These are phyloP conservation scores for Piaya cayana DNA, from an alignment of 2,113 vertebrate genomes.

Conservation along the genomic window DNA sequence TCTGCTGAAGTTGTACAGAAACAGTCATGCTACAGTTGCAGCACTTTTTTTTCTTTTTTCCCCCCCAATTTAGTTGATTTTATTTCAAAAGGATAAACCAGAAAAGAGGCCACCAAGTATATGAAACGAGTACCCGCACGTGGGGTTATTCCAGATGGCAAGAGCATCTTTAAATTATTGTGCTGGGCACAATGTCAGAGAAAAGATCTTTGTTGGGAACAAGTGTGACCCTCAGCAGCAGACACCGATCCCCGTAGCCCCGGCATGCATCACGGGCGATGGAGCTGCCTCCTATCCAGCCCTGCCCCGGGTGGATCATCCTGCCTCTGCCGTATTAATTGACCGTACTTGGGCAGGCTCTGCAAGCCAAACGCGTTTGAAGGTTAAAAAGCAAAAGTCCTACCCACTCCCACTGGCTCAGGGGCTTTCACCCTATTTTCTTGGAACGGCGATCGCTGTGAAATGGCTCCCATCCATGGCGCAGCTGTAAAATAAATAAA, in stretches of 20 bases:
- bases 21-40: rapidly evolving
- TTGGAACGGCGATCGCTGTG: not conserved
- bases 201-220: not conserved
- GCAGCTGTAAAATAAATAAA: not conserved
- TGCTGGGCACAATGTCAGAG: not conserved
- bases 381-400: constrained; percentile 39
- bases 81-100: not conserved
- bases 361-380: rapidly evolving
- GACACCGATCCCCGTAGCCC: rapidly evolving
- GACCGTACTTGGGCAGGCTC: not conserved
- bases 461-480: not conserved
- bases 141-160: rapidly evolving
- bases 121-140: rapidly evolving
- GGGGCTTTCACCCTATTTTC: not conserved
- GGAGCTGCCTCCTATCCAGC: not conserved
- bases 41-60: not conserved
- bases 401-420: not conserved
- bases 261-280: rapidly evolving
- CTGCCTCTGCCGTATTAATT: rapidly evolving
- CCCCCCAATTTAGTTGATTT: not conserved
- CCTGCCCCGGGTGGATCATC: not conserved
- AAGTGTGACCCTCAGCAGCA: not conserved
- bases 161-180: not conserved
- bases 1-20: not conserved
- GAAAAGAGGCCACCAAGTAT: not conserved